phyloP scores from a whole-genome alignment of 2,797 vertebrate species.

The Sparidentex hasta region DNA sequence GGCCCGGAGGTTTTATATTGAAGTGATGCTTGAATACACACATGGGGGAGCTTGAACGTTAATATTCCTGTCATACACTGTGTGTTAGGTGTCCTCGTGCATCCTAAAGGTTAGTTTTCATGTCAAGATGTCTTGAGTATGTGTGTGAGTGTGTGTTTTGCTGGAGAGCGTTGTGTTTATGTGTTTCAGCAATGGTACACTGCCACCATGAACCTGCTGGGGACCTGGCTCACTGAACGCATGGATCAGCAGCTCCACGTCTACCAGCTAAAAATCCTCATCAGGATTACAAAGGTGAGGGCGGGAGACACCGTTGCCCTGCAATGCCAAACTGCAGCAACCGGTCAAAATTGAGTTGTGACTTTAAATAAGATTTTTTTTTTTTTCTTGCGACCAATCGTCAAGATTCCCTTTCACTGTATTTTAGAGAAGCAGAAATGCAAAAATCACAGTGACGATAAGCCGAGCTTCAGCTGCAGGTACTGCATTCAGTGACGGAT shows the following conservation, averaged over 20 bases:
- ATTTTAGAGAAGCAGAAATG: too few relatives aligned
- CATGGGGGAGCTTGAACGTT: constrained; percentile 20
- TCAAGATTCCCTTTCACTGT: too few relatives aligned
- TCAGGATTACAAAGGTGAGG: constrained; percentile 97
- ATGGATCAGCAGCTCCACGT: constrained; percentile 99
- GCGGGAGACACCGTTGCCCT: too few relatives aligned
- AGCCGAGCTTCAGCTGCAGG: too few relatives aligned
- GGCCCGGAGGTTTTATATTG: not conserved
- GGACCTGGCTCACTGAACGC: constrained; percentile 98
- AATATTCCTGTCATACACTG: constrained; percentile 10
- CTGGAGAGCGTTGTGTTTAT: constrained; percentile 94
- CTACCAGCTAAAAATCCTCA: constrained; percentile 99
- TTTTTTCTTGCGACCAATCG: too few relatives aligned
- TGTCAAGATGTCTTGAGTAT: constrained; percentile 66
- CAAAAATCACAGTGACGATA: too few relatives aligned
- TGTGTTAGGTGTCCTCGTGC: constrained; percentile 29
- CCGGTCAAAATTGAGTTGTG: too few relatives aligned
- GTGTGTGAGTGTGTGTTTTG: constrained; percentile 84
- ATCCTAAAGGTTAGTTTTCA: constrained; percentile 43
- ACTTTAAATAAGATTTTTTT: too few relatives aligned
- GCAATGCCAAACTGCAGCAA: too few relatives aligned
- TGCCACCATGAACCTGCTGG: constrained; percentile 98
- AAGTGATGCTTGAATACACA: constrained; percentile 33
- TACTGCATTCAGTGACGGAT: too few relatives aligned
- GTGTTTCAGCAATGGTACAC: constrained; percentile 99